Base-by-base conservation (phyloP, 2,797 vertebrate genomes). In the Amphiprion clarkii region DNA sequence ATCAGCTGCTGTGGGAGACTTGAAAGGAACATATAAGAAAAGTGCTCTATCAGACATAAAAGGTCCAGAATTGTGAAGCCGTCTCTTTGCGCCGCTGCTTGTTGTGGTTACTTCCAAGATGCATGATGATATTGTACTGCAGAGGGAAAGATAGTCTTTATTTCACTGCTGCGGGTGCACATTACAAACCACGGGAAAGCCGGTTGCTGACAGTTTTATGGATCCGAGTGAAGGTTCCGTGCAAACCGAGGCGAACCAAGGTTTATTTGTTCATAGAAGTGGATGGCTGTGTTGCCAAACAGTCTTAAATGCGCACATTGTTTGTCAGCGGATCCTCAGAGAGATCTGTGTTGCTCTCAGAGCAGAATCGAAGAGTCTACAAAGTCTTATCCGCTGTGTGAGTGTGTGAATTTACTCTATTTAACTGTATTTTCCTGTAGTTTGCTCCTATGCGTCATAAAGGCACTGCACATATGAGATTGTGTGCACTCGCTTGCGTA, bases 181-280 rank as follows among this genome's bases (percentile, higher is more conserved):
- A 67, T 80, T 67, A 81, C 80, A 86, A 74, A 88, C 79, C 81
- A 39, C 46, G 36, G 29, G 58, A 63, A 71, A 75, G 81, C 67
- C 78, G 69, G 55, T 29, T 23, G 39, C 83, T 86, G 83, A 78
- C 82, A 84, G 73, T 16, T 84, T 84, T 87, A 89, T 85, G 85
- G 91, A 90, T 91, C 81, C 71, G 52, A 76, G 73, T 55, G 72
- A 81, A 62, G 87, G 81, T 82, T 90, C 84, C 78, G 85, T 70
- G 84, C 62, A 81, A 75, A 83, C 84, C 52, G 10, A 71, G 71
- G 65, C 6, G 11, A 90, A 83, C 61, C 33, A 1, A 71, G 73
- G 48, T 86, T 85, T 84, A 77, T 85, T 85, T 82, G 67, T 54
- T 64, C 54, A 19, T 48, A 42, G 60, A 69, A 72, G 67, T 62